phyloP scores from a whole-genome alignment of 2,797 vertebrate genomes.

The Hippoglossus hippoglossus region DNA sequence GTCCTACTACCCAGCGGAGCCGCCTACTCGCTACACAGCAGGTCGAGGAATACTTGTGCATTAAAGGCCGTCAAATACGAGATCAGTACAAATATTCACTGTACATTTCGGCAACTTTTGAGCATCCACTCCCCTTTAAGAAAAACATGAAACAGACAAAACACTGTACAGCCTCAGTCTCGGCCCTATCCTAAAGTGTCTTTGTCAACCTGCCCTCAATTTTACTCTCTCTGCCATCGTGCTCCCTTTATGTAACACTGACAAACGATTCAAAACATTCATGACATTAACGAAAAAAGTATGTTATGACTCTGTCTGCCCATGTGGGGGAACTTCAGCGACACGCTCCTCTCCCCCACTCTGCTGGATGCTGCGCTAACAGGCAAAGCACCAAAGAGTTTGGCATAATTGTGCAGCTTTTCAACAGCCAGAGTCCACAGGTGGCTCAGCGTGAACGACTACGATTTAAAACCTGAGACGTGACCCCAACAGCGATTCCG shows the following conservation, averaged over 20 bases:
- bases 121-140: constrained; percentile 24
- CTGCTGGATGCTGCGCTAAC: constrained; percentile 52
- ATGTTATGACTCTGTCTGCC: constrained; percentile 17
- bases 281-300: constrained; percentile 8
- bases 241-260: constrained; percentile 58
- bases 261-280: constrained; percentile 46
- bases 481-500: constrained; percentile 48
- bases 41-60: constrained; percentile 62
- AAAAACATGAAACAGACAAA: constrained; percentile 14
- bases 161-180: constrained; percentile 48
- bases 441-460: constrained; percentile 57
- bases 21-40: constrained; percentile 68
- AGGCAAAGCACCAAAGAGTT: constrained; percentile 75
- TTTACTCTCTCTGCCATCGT: constrained; percentile 58
- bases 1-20: constrained; percentile 54
- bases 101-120: constrained; percentile 71
- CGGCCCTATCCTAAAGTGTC: constrained; percentile 60
- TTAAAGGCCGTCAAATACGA: constrained; percentile 75
- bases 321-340: background rate
- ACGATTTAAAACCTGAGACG: constrained; percentile 79
- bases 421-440: constrained; percentile 47
- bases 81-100: constrained; percentile 66
- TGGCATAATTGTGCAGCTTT: constrained; percentile 75
- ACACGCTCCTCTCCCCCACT: background rate
- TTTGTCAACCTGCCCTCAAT: constrained; percentile 16